These are phyloP conservation scores for Notospermus geniculatus DNA, from an alignment of 1,140 invertebrate genomes.

Conservation along the genomic window DNA sequence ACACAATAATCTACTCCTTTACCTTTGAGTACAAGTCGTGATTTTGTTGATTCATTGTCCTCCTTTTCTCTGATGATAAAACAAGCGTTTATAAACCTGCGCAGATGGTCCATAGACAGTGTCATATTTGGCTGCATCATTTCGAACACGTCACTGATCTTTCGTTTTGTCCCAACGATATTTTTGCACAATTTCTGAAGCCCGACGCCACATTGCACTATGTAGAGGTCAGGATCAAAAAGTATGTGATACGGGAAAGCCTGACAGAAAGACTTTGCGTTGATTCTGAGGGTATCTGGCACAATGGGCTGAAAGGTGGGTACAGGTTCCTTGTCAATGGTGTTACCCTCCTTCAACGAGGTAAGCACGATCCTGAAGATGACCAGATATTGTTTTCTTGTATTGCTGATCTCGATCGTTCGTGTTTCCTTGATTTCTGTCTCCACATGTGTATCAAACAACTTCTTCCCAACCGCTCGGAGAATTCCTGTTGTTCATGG, in stretches of 20 bases:
- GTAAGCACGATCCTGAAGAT: too few relatives aligned
- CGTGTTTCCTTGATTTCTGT: too few relatives aligned
- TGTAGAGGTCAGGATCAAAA: slow-evolving; percentile 46
- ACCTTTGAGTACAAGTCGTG: too few relatives aligned
- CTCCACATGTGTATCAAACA: too few relatives aligned
- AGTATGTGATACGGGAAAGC: slow-evolving; percentile 57
- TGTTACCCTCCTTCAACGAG: too few relatives aligned
- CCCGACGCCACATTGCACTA: slow-evolving; percentile 49
- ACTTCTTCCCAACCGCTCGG: too few relatives aligned
- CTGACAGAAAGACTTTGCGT: slow-evolving; percentile 33
- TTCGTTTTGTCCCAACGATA: slow-evolving; percentile 68
- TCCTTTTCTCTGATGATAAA: slow-evolving; percentile 35
- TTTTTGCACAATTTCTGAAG: slow-evolving; percentile 59
- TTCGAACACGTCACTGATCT: slow-evolving; percentile 35
- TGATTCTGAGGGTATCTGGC: slow-evolving; percentile 25
- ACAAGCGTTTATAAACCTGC: slow-evolving; percentile 42
- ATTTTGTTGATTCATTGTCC: neutral
- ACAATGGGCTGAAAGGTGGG: neutral
- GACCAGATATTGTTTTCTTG: too few relatives aligned
- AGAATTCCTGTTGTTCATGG: too few relatives aligned
- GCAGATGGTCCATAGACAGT: slow-evolving; percentile 48
- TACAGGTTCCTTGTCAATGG: too few relatives aligned
- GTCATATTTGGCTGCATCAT: slow-evolving; percentile 53
- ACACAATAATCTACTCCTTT: too few relatives aligned
- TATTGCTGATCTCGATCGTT: too few relatives aligned